Conservation (phyloP, 2,888 invertebrate genomes). For the Malacosoma neustria region DNA sequence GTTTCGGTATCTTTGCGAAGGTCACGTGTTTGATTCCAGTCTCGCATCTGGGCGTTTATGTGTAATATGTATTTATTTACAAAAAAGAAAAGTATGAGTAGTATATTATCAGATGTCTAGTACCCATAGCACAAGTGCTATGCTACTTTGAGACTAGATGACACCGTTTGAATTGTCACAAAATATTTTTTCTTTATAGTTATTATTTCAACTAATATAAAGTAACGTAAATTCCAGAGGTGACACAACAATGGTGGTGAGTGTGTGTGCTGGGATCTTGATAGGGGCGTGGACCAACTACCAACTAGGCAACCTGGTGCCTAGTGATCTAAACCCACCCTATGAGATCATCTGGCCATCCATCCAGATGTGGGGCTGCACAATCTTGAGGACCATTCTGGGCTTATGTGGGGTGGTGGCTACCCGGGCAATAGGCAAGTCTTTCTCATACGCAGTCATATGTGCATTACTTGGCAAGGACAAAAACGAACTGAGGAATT, state of each 20-base stretch:
- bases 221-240: slow-evolving; percentile 75
- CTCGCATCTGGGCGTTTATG: too few species aligned
- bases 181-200: too few species aligned
- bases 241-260: slow-evolving; percentile 91
- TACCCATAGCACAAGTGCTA: too few species aligned
- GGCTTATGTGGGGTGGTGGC: slow-evolving; percentile 85
- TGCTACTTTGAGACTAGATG: too few species aligned
- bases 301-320: slow-evolving; percentile 82
- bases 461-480: slow-evolving; percentile 82
- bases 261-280: slow-evolving; percentile 85
- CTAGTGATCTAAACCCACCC: slow-evolving; percentile 77
- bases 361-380: slow-evolving; percentile 79
- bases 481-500: slow-evolving; percentile 77
- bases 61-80: too few species aligned
- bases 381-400: slow-evolving; percentile 80
- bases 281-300: slow-evolving; percentile 90
- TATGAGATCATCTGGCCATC: slow-evolving; percentile 88
- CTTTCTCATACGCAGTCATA: slow-evolving; percentile 79
- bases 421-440: slow-evolving; percentile 80
- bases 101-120: too few species aligned
- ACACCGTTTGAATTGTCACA: too few species aligned
- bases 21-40: too few species aligned
- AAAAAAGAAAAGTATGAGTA: too few species aligned
- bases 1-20: too few species aligned
- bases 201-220: too few species aligned